A percentile compares a stretch with the other conserved stretches of the same genome.
phyloP scores from a whole-genome alignment of 1,140 invertebrate genomes.

The Brachionus rotundiformis region DNA sequence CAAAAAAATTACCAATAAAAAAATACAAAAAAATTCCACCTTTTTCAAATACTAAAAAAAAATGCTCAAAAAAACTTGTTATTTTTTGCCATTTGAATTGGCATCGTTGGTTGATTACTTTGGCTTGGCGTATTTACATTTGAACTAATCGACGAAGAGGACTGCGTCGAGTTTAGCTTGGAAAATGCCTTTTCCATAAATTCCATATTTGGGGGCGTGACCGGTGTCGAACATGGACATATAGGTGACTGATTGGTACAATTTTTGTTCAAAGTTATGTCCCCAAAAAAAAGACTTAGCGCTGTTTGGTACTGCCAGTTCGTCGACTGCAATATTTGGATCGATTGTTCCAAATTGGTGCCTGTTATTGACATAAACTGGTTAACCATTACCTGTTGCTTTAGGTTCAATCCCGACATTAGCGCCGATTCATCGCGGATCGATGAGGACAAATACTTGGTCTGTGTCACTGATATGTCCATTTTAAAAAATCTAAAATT shows the following conservation, averaged over 20 bases:
- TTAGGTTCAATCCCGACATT: neutral
- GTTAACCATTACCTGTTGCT: slow-evolving; percentile 21
- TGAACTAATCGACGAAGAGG: slow-evolving; percentile 7
- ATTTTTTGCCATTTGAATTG: neutral
- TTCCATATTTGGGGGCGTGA: slow-evolving; percentile 27
- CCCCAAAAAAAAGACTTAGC: slow-evolving; percentile 13
- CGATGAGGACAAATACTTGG: neutral
- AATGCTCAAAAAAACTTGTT: slow-evolving; percentile 3
- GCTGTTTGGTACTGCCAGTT: slow-evolving; percentile 40
- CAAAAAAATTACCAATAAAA: neutral
- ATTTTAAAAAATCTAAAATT: slow-evolving; percentile 10
- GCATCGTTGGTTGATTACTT: neutral
- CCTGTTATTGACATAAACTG: slow-evolving; percentile 46
- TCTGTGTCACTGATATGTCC: slow-evolving; percentile 21
- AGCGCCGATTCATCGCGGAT: neutral
- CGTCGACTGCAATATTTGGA: neutral
- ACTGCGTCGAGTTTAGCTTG: neutral
- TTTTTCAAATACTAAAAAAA: slow-evolving; percentile 12
- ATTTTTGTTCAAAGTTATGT: neutral
- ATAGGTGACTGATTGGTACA: slow-evolving; percentile 1
- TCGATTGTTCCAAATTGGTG: slow-evolving; percentile 15
- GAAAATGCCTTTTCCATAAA: slow-evolving; percentile 31
- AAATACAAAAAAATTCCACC: neutral
- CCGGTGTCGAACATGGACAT: slow-evolving; percentile 27
- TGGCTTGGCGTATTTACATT: slow-evolving; percentile 7